These are phyloP conservation scores for Austrolebias charrua DNA, from an alignment of 2,797 vertebrate genomes.

Conservation along the genomic window DNA sequence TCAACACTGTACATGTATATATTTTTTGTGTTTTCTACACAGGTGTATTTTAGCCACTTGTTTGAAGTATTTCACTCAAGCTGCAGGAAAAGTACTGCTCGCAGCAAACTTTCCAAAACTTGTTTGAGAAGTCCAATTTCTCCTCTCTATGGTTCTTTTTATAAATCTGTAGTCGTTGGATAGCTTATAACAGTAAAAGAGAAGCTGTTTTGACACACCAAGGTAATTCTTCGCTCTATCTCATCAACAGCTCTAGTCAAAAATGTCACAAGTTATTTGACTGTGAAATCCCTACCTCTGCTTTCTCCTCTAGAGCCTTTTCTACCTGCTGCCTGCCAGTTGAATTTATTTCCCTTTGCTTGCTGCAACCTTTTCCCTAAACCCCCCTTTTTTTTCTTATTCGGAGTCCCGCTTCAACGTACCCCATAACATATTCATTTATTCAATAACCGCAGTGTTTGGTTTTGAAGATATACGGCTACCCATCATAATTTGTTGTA, in stretches of 20 bases:
- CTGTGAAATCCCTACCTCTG: conserved; percentile 62
- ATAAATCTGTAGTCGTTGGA: conserved; percentile 50
- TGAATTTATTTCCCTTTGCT: conserved; percentile 59
- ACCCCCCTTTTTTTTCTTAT: conserved; percentile 15
- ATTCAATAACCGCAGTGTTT: conserved; percentile 36
- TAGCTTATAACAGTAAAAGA: conserved; percentile 37
- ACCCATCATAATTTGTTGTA: conserved; percentile 37
- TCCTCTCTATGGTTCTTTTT: conserved; percentile 60
- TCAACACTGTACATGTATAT: no score
- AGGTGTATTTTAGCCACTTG: background rate
- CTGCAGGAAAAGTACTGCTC: conserved; percentile 14
- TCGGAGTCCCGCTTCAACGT: conserved; percentile 34
- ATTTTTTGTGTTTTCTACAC: no score
- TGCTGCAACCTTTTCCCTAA: conserved; percentile 40
- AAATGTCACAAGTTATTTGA: conserved; percentile 74
- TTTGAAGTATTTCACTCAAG: conserved; percentile 3
- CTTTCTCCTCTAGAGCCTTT: conserved; percentile 47
- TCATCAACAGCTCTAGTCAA: conserved; percentile 72
- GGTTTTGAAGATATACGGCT: conserved; percentile 40
- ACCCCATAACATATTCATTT: conserved; percentile 52
- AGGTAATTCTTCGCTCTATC: conserved; percentile 64
- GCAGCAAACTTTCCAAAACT: conserved; percentile 42
- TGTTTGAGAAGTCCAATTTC: conserved; percentile 56
- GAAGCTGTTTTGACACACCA: conserved; percentile 65
- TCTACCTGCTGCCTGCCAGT: conserved; percentile 57